phyloP scores from a whole-genome alignment of 2,888 invertebrate species.

The Megastigmus dorsalis region DNA sequence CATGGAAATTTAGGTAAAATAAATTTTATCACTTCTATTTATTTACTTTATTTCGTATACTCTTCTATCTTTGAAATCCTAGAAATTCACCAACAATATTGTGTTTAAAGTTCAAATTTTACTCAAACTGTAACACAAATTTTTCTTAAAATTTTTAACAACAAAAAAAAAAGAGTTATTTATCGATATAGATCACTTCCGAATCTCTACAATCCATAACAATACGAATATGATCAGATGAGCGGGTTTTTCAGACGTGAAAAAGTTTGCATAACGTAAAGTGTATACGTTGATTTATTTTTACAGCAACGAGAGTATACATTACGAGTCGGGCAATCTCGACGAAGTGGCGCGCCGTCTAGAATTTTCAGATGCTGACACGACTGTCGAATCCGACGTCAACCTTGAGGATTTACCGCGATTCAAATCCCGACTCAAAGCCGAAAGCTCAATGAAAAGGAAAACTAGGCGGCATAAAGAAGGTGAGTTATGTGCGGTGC shows the following conservation, averaged over 20 bases:
- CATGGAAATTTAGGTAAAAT: conserved; percentile 52
- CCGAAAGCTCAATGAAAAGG: conserved; percentile 16
- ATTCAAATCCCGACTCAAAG: conserved; percentile 34
- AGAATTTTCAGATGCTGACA: conserved; percentile 58
- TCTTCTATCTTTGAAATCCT: background rate
- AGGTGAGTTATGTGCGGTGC: too few relatives aligned
- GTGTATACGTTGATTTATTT: conserved; percentile 5
- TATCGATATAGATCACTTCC: too few relatives aligned
- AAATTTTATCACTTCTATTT: background rate
- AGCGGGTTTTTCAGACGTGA: too few relatives aligned
- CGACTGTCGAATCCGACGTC: conserved; percentile 46
- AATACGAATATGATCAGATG: too few relatives aligned
- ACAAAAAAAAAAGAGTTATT: too few relatives aligned
- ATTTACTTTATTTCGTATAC: background rate
- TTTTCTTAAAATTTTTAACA: too few relatives aligned
- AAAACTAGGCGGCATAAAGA: background rate
- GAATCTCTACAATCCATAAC: too few relatives aligned
- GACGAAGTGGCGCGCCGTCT: conserved; percentile 60
- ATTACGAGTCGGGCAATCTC: conserved; percentile 42
- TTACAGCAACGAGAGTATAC: conserved; percentile 44
- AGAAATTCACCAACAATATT: too few relatives aligned
- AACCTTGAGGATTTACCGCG: conserved; percentile 51
- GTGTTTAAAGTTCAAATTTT: too few relatives aligned
- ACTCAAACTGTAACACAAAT: too few relatives aligned
- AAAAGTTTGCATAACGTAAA: background rate